A percentile compares a stretch with the other conserved stretches of the same genome.
phyloP scores from a whole-genome alignment of 2,113 vertebrate species.

The Lycaon pictus region DNA sequence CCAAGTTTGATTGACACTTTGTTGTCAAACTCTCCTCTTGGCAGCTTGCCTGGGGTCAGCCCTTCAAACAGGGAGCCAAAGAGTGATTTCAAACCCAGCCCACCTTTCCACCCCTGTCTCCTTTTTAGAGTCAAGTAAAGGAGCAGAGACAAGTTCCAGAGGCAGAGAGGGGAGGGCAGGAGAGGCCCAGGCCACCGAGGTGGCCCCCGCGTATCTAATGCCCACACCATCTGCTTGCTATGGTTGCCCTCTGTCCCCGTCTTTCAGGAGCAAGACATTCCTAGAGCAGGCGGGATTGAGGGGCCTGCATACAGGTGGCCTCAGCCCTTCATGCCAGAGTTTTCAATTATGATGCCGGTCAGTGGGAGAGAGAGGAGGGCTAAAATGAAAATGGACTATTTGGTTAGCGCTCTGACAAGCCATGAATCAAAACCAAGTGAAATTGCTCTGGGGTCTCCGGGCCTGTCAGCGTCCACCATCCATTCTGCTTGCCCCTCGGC shows the following conservation, averaged over 20 bases:
- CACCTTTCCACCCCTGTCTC: neutral
- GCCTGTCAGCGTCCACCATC: slow-evolving; percentile 80
- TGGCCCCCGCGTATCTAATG: neutral
- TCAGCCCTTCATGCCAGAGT: slow-evolving; percentile 48
- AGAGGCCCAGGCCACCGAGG: neutral
- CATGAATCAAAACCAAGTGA: slow-evolving; percentile 87
- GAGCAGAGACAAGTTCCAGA: slow-evolving; percentile 6
- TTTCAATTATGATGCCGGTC: slow-evolving; percentile 79
- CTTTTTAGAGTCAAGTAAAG: slow-evolving; percentile 40
- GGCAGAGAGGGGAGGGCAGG: neutral
- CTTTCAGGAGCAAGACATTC: slow-evolving; percentile 51
- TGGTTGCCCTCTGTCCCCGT: neutral
- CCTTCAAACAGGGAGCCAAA: slow-evolving; percentile 11
- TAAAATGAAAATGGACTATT: slow-evolving; percentile 86
- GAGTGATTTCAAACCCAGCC: neutral
- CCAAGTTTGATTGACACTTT: neutral
- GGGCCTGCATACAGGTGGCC: slow-evolving; percentile 72
- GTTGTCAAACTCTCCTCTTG: neutral
- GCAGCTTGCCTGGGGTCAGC: neutral
- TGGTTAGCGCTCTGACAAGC: slow-evolving; percentile 86
- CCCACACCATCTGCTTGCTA: slow-evolving; percentile 50
- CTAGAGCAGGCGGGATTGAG: slow-evolving; percentile 27
- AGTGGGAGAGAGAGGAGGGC: slow-evolving; percentile 76
- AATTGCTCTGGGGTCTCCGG: slow-evolving; percentile 80
- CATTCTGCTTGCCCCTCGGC: slow-evolving; percentile 75